Percentiles rank a stretch among this genome's conserved stretches.
Conservation (phyloP, 2,888 invertebrate genomes). For the Sussaba pulchella region DNA sequence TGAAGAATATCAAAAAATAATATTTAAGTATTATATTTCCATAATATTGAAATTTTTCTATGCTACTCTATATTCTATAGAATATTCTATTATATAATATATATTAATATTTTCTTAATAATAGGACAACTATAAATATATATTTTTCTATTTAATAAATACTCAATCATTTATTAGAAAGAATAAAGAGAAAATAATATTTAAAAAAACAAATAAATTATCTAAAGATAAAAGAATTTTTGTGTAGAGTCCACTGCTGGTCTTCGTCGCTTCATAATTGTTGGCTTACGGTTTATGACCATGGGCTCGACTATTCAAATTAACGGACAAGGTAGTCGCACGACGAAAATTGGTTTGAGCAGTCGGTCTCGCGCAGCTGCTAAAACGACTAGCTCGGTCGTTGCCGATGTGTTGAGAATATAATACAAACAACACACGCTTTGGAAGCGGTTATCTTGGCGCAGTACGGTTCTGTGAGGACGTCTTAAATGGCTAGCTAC, state of each 20-base stretch:
- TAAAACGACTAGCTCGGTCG: conserved; percentile 9
- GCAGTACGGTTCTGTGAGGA: conserved; percentile 19
- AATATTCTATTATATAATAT: too few species aligned
- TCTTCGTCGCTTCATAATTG: neutral
- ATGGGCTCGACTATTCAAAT: conserved; percentile 76
- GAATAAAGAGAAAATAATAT: neutral
- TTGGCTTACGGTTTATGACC: conserved; percentile 33
- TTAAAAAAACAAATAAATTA: neutral
- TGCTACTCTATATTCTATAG: too few species aligned
- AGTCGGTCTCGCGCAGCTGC: conserved; percentile 74
- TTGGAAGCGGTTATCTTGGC: conserved; percentile 9
- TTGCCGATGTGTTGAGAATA: conserved; percentile 29
- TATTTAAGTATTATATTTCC: too few species aligned
- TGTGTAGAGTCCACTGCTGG: too few species aligned
- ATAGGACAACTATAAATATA: too few species aligned
- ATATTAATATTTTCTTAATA: too few species aligned
- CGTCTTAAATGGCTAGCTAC: conserved; percentile 48
- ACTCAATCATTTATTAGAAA: too few species aligned
- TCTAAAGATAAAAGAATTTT: neutral
- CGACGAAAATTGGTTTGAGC: conserved; percentile 40
- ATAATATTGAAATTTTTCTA: too few species aligned
- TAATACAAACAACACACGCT: conserved; percentile 28
- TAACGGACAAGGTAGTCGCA: conserved; percentile 58
- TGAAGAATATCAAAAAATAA: too few species aligned
- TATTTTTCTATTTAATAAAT: too few species aligned